phyloP scores from a whole-genome alignment of 2,113 vertebrate species.

The Bujurquina vittata region DNA sequence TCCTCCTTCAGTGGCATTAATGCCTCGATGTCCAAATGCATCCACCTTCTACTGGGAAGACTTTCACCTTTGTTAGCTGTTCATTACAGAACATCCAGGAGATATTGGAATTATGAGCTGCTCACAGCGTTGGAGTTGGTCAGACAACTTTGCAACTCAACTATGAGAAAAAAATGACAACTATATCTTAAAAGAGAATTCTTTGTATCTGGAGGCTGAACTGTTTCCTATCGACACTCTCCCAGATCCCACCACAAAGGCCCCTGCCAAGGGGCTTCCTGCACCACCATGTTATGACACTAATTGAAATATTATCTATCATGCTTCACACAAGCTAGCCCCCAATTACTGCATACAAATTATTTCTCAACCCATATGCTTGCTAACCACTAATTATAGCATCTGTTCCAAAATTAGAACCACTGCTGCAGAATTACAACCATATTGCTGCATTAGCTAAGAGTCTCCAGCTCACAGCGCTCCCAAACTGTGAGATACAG shows the following conservation, averaged over 20 bases:
- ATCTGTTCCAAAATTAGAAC: conserved; percentile 61
- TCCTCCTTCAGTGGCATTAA: conserved; percentile 20
- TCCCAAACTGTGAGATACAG: not conserved
- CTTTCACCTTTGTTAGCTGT: conserved; percentile 9
- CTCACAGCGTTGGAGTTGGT: not conserved
- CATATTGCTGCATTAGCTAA: not conserved
- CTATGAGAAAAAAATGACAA: conserved; percentile 3
- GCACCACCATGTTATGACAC: conserved; percentile 57
- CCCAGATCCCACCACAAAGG: conserved; percentile 40
- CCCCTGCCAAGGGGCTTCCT: conserved; percentile 32
- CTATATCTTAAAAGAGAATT: conserved; percentile 18
- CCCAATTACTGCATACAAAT: conserved; percentile 69
- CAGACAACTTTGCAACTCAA: not conserved
- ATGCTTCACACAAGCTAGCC: conserved; percentile 47
- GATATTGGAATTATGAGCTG: not conserved
- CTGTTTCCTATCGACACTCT: conserved; percentile 39
- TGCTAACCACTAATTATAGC: conserved; percentile 62
- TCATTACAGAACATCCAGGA: not conserved
- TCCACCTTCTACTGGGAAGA: not conserved
- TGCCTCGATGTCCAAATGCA: not conserved
- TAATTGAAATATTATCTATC: conserved; percentile 76
- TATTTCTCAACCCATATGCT: conserved; percentile 57
- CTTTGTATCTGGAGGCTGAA: conserved; percentile 25
- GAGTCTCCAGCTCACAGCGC: not conserved
- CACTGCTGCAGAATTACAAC: not conserved